phyloP scores from a whole-genome alignment of 2,888 invertebrate species.

The Nephrotoma appendiculata region DNA sequence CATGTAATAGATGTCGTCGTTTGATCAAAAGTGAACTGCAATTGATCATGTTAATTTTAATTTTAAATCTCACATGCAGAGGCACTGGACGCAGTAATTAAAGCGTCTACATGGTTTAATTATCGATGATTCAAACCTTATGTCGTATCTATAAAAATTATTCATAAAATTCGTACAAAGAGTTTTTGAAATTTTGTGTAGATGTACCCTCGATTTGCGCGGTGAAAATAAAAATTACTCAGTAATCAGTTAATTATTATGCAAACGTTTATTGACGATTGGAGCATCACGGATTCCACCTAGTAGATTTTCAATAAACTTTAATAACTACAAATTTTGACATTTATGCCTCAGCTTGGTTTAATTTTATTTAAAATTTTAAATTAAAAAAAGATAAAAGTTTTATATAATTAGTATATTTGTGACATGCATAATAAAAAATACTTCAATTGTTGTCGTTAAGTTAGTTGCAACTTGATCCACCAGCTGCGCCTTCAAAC shows the following conservation, averaged over 20 bases:
- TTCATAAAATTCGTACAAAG: neutral
- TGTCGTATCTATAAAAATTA: neutral
- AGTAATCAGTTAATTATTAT: too few species aligned
- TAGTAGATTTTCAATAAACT: too few species aligned
- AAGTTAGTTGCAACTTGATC: too few species aligned
- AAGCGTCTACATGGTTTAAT: neutral
- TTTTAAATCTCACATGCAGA: neutral
- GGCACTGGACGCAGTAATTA: neutral
- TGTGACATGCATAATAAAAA: too few species aligned
- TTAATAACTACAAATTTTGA: too few species aligned
- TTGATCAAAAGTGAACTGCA: neutral
- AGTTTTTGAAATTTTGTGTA: neutral
- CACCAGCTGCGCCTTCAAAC: too few species aligned
- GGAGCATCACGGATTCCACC: neutral
- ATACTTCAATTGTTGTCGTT: too few species aligned
- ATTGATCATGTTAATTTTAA: neutral
- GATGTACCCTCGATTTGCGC: neutral
- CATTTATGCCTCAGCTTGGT: too few species aligned
- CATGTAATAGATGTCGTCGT: neutral
- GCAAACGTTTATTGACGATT: neutral
- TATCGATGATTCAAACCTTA: neutral
- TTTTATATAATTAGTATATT: too few species aligned
- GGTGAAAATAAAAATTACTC: neutral
- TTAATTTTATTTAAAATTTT: too few species aligned
- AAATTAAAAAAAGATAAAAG: too few species aligned